Conservation (phyloP, 2,797 vertebrate species). For the Sorex maritimensis region DNA sequence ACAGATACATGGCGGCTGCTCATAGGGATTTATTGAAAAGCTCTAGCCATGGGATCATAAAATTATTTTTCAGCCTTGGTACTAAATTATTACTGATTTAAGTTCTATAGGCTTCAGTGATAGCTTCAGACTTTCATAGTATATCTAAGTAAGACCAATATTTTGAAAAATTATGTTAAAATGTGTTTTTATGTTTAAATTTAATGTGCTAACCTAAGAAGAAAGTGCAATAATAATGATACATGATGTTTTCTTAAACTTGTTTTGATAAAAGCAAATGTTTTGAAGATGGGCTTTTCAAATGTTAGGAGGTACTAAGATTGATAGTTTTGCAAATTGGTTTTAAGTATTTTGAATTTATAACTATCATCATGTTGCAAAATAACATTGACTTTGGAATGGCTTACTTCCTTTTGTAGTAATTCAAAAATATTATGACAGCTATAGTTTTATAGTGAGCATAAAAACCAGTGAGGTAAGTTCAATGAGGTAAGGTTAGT, state of each 20-base stretch:
- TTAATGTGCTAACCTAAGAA: slow-evolving; percentile 71
- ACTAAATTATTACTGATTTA: slow-evolving; percentile 64
- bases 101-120: slow-evolving; percentile 46
- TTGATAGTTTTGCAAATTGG: slow-evolving; percentile 87
- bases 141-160: slow-evolving; percentile 42
- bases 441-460: slow-evolving; percentile 90
- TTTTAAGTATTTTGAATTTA: slow-evolving; percentile 91
- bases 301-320: slow-evolving; percentile 85
- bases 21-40: slow-evolving; percentile 61
- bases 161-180: slow-evolving; percentile 69
- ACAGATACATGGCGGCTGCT: not conserved
- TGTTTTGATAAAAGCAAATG: slow-evolving; percentile 76
- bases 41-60: slow-evolving; percentile 27
- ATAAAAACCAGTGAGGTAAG: slow-evolving; percentile 91
- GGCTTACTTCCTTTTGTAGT: slow-evolving; percentile 90
- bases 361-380: slow-evolving; percentile 90
- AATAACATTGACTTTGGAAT: slow-evolving; percentile 91
- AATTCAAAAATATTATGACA: slow-evolving; percentile 92
- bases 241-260: slow-evolving; percentile 79
- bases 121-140: slow-evolving; percentile 17
- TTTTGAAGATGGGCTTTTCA: slow-evolving; percentile 82
- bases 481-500: slow-evolving; percentile 91
- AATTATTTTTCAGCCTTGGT: slow-evolving; percentile 47
- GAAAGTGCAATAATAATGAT: slow-evolving; percentile 48
- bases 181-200: slow-evolving; percentile 57